Evolutionary conservation across 1,140 invertebrate genomes (phyloP).

Genomic region (Oryctes rhinoceros): DNA sequence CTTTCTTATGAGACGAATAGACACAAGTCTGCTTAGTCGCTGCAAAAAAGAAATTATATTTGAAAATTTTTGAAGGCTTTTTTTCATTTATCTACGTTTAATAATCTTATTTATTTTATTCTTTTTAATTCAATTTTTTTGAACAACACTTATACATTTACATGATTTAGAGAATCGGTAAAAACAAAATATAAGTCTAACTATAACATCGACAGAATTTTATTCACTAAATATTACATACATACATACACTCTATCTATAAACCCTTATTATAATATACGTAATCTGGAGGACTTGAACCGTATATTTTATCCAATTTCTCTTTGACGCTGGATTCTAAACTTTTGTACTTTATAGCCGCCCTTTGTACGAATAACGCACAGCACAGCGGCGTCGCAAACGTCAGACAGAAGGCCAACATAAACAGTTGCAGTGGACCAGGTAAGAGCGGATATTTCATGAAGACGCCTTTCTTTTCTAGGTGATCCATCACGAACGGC

Average conservation of each 20-base stretch:
- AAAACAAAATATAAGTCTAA: too few species aligned
- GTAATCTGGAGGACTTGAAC: slow-evolving; percentile 49
- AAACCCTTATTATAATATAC: slow-evolving; percentile 72
- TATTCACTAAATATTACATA: slow-evolving; percentile 34
- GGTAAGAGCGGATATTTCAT: not conserved
- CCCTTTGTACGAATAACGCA: slow-evolving; percentile 1
- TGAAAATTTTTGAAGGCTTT: too few species aligned
- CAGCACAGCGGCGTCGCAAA: not conserved
- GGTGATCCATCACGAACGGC: slow-evolving; percentile 12
- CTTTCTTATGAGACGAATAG: too few species aligned
- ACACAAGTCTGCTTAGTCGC: too few species aligned
- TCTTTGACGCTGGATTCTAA: slow-evolving; percentile 47
- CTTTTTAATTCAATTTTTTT: too few species aligned
- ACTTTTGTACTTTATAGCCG: not conserved
- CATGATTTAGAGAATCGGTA: too few species aligned
- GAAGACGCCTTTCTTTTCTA: not conserved
- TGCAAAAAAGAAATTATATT: too few species aligned
- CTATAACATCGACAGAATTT: not conserved
- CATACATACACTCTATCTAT: slow-evolving; percentile 50
- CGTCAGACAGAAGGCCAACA: not conserved
- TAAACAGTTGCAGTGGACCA: not conserved
- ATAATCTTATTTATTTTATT: too few species aligned
- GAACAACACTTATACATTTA: too few species aligned
- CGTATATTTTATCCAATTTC: slow-evolving; percentile 61
- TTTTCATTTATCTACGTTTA: too few species aligned